A percentile compares a stretch with the other conserved stretches of the same genome.
Conservation (phyloP, 2,113 vertebrate species). For the Syngnathus scovelli region DNA sequence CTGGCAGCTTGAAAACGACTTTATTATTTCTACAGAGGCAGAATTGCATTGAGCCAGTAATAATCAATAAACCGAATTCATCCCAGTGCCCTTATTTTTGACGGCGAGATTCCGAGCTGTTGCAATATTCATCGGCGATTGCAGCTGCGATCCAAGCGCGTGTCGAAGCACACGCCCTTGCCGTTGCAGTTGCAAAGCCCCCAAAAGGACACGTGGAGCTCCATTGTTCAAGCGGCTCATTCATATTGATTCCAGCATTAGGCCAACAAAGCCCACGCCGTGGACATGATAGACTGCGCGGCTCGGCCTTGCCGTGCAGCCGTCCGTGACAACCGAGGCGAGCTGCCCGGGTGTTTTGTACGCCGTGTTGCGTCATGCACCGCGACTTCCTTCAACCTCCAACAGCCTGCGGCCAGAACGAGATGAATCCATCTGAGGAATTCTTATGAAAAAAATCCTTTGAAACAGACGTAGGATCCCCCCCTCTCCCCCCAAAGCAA, state of each 20-base stretch:
- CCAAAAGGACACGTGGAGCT: slow-evolving; percentile 3
- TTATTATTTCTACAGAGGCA: background rate
- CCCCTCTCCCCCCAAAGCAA: background rate
- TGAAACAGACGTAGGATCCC: background rate
- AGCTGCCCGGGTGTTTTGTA: background rate
- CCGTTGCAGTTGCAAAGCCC: slow-evolving; percentile 2
- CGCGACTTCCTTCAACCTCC: slow-evolving; percentile 1
- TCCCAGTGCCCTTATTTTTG: background rate
- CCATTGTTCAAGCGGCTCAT: slow-evolving; percentile 7
- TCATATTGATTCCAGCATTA: slow-evolving; percentile 14
- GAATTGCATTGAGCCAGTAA: background rate
- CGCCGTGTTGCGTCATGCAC: slow-evolving; percentile 1
- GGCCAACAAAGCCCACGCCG: slow-evolving; percentile 3
- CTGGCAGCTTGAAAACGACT: too few relatives aligned
- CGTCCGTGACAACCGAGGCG: background rate
- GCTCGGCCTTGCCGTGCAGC: background rate
- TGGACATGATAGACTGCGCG: background rate
- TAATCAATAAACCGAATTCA: background rate
- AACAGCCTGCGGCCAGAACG: background rate
- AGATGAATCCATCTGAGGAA: slow-evolving; percentile 5
- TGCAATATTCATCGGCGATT: slow-evolving; percentile 1
- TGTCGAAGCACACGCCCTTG: background rate
- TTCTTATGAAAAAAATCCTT: background rate
- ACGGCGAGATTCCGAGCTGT: background rate
- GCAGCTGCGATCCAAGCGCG: background rate